Evolutionary conservation across 2,113 vertebrate genomes (phyloP), one percentile per base, ranked within the genome.

Genomic region (Scartelaos histophorus): DNA sequence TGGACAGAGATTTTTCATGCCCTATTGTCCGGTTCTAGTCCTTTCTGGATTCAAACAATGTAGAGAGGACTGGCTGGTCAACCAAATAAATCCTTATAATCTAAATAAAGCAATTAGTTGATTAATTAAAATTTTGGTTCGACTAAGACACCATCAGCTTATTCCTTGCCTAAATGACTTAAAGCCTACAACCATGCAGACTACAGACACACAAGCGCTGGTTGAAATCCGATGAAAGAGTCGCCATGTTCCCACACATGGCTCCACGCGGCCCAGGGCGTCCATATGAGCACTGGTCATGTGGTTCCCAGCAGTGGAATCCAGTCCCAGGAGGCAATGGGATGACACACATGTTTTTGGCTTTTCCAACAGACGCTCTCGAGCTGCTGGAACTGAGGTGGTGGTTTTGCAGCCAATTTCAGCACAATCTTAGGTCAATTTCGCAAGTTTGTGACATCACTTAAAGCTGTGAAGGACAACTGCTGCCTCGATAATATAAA

Each of bases 311-410:
- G 82, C 72, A 61, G 75, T 75, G 73, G 79, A 88, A 69, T 83
- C 76, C 16, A 24, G 21, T 83, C 76, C 76, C 81, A 61, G 69
- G 70, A 81, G 81, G 62, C 49, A 71, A 60, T 66, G 79, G 85
- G 74, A 85, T 75, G 74, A 81, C 76, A 85, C 81, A 89, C 82
- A 88, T 88, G 81, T 87, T 80, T 89, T 79, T 82, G 76, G 82
- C 70, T 81, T 69, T 71, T 71, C 68, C 68, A 82, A 76, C 87
- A 88, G 86, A 90, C 87, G 85, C 76, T 78, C 73, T 67, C 67
- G 71, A 83, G 76, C 81, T 78, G n/a, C 73, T 73, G 69, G 73
- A 84, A 34, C 62, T 62, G 68, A 65, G 19, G 64, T 35, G 60
- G 69, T 13, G 69, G 53, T 66, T 64, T 54, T 61, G 4, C n/a